Percentiles rank a stretch among this genome's conserved stretches.
Evolutionary conservation across 1,140 invertebrate genomes (phyloP).

Genomic region (Drosophila ogumai): DNA sequence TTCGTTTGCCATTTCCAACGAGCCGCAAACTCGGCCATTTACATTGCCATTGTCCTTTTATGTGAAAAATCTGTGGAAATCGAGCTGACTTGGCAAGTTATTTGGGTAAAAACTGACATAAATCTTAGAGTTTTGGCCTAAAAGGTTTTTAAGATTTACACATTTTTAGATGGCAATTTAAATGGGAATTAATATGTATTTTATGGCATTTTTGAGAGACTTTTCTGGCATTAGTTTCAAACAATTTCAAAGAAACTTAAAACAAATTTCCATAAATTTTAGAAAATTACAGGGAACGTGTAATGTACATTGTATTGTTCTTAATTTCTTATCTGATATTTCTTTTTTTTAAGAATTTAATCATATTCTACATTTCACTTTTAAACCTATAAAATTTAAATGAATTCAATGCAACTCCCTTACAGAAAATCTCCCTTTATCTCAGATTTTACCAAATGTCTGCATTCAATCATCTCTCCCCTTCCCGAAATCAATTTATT

Average conservation of each 20-base stretch:
- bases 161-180: neutral
- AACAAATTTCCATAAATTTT: neutral
- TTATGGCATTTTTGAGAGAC: neutral
- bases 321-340: no score
- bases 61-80: constrained; percentile 5
- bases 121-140: neutral
- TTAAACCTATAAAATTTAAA: no score
- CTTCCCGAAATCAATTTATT: constrained; percentile 35
- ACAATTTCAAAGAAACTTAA: neutral
- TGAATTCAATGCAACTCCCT: neutral
- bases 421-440: neutral
- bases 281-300: neutral
- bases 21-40: constrained; percentile 22
- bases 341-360: no score
- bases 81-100: neutral
- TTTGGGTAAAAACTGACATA: neutral
- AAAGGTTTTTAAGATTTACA: no score
- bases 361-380: no score
- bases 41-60: constrained; percentile 53
- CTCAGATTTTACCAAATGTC: neutral
- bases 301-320: no score
- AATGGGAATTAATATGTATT: neutral
- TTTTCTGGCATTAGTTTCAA: neutral
- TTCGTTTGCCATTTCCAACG: constrained; percentile 69
- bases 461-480: constrained; percentile 5